Base-by-base conservation (phyloP, 2,113 vertebrate genomes). In the Monopterus albus region DNA sequence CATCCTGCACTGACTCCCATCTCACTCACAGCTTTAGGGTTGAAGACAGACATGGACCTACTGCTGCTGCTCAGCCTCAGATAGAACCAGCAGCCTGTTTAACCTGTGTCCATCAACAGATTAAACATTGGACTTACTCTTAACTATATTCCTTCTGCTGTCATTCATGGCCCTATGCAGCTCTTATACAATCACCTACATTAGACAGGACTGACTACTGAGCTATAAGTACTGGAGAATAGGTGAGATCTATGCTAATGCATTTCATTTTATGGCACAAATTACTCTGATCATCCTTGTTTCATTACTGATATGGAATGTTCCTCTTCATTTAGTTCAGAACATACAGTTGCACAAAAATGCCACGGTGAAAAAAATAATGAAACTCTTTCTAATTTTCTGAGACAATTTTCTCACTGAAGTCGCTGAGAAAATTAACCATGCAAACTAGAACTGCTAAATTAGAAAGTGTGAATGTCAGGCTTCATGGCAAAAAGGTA, bases 1-100 rank as follows among this genome's bases (percentile, higher is more conserved):
- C 82, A 78, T 84, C 77, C 75, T 75, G 75, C 76, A 74, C 64
- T 39, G 69, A 82, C 52, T 82, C 72, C 75, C 26, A 70, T 74
- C 69, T 82, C 72, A 58, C 65, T 76, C 55, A 25, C 72, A 65
- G 78, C 71, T 80, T 77, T 62, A 49, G 56, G 53, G 15, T 63
- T 47, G 72, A 78, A 62, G 50, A 65, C 43, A 6, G 46, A 59
- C 72, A 56, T 46, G 26, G 66, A 36, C 29, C 4, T 36, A 61
- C 70, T 40, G 11, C n/a, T 31, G 52, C 70, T 33, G 47, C 50
- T 79, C 23, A 38, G 50, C 21, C 38, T 72, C 36, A 66, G 38
- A 36, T 52, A 72, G 43, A 43, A 69, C 57, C 52, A 23, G 58
- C 25, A 60, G 39, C 45, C 23, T 66, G 51, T 20, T n/a, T n/a